These are phyloP conservation scores for Bombylius discolor DNA, from an alignment of 2,888 invertebrate species.

Conservation along the genomic window DNA sequence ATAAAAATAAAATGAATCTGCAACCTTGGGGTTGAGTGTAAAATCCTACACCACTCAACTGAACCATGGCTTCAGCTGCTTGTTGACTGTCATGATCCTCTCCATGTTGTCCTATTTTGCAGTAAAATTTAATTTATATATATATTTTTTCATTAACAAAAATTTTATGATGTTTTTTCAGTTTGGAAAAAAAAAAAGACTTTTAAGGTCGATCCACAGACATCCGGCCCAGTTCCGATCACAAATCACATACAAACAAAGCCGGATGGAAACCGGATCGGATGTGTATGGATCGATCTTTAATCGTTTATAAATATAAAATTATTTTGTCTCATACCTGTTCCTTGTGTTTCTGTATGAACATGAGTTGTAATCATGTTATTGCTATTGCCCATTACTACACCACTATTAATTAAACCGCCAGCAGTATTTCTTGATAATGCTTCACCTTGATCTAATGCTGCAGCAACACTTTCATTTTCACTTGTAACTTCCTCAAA, in stretches of 20 bases:
- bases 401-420: not conserved
- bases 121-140: not conserved
- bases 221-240: too few relatives aligned
- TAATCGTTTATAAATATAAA: too few relatives aligned
- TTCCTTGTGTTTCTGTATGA: too few relatives aligned
- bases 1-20: slow-evolving; percentile 15
- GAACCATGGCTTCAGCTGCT: slow-evolving; percentile 65
- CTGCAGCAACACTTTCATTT: slow-evolving; percentile 40
- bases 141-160: not conserved
- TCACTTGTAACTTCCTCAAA: slow-evolving; percentile 48
- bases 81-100: slow-evolving; percentile 52
- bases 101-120: slow-evolving; percentile 33
- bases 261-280: too few relatives aligned
- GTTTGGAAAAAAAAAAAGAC: not conserved
- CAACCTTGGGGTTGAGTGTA: slow-evolving; percentile 41
- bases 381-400: too few relatives aligned
- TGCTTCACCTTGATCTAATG: slow-evolving; percentile 31
- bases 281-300: not conserved
- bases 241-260: too few relatives aligned
- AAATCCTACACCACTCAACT: slow-evolving; percentile 52
- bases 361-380: too few relatives aligned
- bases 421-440: slow-evolving; percentile 3
- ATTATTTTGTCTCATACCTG: too few relatives aligned
- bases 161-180: not conserved
- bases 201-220: too few relatives aligned